Conservation (phyloP, 1,140 invertebrate genomes). For the Neotoxoptera formosana region DNA sequence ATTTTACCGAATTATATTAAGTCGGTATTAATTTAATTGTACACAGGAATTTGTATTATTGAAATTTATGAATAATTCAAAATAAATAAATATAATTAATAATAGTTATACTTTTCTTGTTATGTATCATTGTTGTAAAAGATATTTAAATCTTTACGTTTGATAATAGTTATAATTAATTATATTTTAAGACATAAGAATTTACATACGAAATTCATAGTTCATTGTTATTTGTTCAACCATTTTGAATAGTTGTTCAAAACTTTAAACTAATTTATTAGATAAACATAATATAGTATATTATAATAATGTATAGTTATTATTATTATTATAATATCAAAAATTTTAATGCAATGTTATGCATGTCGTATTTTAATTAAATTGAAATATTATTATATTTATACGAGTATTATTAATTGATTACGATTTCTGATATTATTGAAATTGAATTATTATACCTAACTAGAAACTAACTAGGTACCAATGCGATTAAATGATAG, state of each 20-base stretch:
- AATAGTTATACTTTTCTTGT: neutral
- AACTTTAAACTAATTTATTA: neutral
- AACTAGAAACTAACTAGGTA: too few species aligned
- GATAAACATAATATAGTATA: neutral
- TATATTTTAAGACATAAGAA: neutral
- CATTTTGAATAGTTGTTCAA: neutral
- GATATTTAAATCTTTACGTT: neutral
- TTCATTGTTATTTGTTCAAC: neutral
- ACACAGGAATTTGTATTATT: neutral
- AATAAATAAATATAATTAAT: neutral
- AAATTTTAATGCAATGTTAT: neutral
- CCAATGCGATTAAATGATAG: too few species aligned
- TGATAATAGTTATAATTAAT: neutral
- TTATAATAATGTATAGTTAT: too few species aligned
- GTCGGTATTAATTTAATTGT: neutral
- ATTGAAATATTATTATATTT: neutral
- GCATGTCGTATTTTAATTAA: neutral
- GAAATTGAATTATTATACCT: neutral
- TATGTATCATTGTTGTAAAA: neutral
- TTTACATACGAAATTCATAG: neutral
- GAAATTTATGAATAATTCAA: neutral
- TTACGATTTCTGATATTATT: neutral
- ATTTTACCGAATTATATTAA: neutral
- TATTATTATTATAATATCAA: neutral
- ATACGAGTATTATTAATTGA: neutral